A percentile compares a stretch with the other conserved stretches of the same genome.
Evolutionary conservation across 2,888 invertebrate species (phyloP).

Genomic region (Hypercompe scribonia): DNA sequence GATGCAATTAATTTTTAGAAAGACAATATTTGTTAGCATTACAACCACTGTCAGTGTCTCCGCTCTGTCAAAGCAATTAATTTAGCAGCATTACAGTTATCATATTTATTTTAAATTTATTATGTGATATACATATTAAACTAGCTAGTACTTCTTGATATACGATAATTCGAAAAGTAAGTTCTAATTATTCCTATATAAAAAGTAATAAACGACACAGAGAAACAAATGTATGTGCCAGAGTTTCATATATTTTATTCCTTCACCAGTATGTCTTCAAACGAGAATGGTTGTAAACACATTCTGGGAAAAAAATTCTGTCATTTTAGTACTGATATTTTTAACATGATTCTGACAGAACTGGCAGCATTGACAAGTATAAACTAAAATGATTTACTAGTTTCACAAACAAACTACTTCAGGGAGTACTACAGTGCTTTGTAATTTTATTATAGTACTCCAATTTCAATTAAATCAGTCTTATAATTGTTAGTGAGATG

Average conservation of each 20-base stretch:
- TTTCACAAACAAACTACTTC: slow-evolving; percentile 28
- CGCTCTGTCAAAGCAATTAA: slow-evolving; percentile 8
- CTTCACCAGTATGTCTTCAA: slow-evolving; percentile 38
- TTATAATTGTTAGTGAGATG: slow-evolving; percentile 45
- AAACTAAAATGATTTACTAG: slow-evolving; percentile 34
- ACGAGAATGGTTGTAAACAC: slow-evolving; percentile 35
- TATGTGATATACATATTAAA: slow-evolving; percentile 22
- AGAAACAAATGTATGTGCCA: neutral
- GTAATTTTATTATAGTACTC: slow-evolving; percentile 44
- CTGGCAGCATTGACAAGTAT: slow-evolving; percentile 52
- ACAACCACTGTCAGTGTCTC: slow-evolving; percentile 39
- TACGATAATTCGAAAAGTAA: slow-evolving; percentile 13
- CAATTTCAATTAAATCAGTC: slow-evolving; percentile 35
- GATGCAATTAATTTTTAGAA: slow-evolving; percentile 31
- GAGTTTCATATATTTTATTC: slow-evolving; percentile 18
- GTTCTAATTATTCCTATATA: slow-evolving; percentile 6
- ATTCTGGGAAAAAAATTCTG: slow-evolving; percentile 19
- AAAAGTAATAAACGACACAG: neutral
- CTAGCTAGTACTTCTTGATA: slow-evolving; percentile 12
- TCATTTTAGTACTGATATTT: slow-evolving; percentile 32
- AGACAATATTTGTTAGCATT: slow-evolving; percentile 27
- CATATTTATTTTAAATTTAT: slow-evolving; percentile 8
- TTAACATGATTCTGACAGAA: slow-evolving; percentile 24
- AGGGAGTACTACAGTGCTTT: slow-evolving; percentile 39
- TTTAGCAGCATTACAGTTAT: neutral